Evolutionary conservation across 2,113 vertebrate species (phyloP), one percentile per base, ranked within the genome.

Genomic region (Esox niger): DNA sequence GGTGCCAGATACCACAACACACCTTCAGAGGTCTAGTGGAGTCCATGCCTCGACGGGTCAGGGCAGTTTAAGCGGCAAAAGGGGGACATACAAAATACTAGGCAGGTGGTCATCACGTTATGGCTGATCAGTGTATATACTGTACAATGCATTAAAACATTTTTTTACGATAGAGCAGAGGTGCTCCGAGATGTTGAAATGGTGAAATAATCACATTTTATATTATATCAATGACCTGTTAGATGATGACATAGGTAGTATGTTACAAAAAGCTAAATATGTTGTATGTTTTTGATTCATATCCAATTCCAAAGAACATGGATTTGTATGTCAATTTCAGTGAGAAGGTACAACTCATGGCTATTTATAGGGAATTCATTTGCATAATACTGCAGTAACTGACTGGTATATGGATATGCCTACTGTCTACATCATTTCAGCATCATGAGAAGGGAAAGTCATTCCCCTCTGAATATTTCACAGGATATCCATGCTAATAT

Each of bases 81-180:
- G 15, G 17, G 3, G 38, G 64, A 79, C 79, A 82, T 77, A 75
- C 1, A 43, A 3, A 57, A 60, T 80, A 62, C 71, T 79, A 79
- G 85, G 81, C 86, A 86, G 82, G 80, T 83, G 70, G 82, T 57
- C 78, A 82, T 86, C 87, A 71, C 56, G 69, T 67, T 69, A 71
- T 66, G 69, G 76, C 71, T 78, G 79, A 81, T 82, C 78, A 87
- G 87, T 86, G 74, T 68, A 71, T 75, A 79, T 55, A 70, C 71
- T 77, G 63, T 69, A 26, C 76, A 85, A 84, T 82, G 79, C 80
- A 84, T 86, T 60, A 77, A 82, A 83, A 67, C 75, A 68, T 68
- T 62, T 67, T 74, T 67, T 66, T 43, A 69, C 69, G 72, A 74
- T 84, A 77, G 69, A 78, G 82, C 65, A 76, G 77, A 64, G 80